phyloP scores from a whole-genome alignment of 2,797 vertebrate genomes.

The Bradypodion pumilum region DNA sequence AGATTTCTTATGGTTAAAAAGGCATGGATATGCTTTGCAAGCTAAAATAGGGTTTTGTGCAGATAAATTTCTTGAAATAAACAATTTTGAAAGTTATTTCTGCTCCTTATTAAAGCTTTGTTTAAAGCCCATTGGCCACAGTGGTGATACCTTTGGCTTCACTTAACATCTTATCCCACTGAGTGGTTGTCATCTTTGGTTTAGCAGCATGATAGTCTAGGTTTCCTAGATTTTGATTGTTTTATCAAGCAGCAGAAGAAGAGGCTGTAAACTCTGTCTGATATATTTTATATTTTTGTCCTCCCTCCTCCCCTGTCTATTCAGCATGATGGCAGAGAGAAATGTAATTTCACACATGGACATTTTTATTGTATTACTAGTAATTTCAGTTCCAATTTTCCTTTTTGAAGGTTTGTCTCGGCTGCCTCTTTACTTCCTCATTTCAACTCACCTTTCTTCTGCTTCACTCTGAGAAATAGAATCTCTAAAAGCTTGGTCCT shows the following conservation, averaged over 20 bases:
- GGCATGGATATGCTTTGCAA: neutral
- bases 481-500: neutral
- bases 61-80: neutral
- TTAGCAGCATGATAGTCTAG: constrained; percentile 11
- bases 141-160: neutral
- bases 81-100: neutral
- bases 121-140: constrained; percentile 3
- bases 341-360: neutral
- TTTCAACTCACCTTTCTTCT: neutral
- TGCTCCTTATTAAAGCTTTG: neutral
- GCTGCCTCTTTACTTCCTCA: too few relatives aligned
- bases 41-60: neutral
- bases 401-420: neutral
- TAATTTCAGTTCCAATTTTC: neutral
- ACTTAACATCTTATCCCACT: neutral
- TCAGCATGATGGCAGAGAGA: neutral
- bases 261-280: neutral
- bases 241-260: neutral
- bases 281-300: neutral
- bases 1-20: neutral
- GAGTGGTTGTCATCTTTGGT: constrained; percentile 20
- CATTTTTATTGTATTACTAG: neutral
- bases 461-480: neutral
- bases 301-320: neutral
- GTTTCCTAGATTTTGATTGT: neutral